These are phyloP conservation scores for Naja naja DNA, from an alignment of 2,113 vertebrate species.

Conservation along the genomic window DNA sequence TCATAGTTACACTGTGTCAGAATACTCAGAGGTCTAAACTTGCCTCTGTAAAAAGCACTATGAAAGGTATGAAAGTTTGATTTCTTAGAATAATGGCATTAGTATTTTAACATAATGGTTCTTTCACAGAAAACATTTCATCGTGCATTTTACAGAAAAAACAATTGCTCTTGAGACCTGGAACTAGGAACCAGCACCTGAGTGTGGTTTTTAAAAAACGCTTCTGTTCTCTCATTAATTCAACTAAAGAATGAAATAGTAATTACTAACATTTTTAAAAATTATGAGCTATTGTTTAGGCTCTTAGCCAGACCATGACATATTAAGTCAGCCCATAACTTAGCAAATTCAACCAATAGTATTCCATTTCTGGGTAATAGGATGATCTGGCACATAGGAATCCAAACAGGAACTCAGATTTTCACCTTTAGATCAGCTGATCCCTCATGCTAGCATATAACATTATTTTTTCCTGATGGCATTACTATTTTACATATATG, in stretches of 20 bases:
- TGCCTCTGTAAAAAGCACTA: not conserved
- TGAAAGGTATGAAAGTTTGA: not conserved
- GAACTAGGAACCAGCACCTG: not conserved
- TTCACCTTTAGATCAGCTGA: not conserved
- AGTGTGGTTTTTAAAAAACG: not conserved
- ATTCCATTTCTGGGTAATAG: not conserved
- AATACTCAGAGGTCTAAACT: not conserved
- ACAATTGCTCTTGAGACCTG: not conserved
- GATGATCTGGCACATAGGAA: no score
- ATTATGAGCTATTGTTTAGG: not conserved
- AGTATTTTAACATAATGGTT: not conserved
- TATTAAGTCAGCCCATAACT: not conserved
- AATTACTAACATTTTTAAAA: not conserved
- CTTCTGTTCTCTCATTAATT: conserved; percentile 6
- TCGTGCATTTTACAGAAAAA: not conserved
- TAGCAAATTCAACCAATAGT: not conserved
- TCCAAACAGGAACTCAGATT: not conserved
- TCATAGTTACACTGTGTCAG: not conserved
- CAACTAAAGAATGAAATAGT: not conserved
- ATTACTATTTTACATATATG: not conserved
- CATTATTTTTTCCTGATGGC: not conserved
- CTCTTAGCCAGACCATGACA: not conserved
- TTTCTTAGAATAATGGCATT: not conserved
- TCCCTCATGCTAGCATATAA: not conserved
- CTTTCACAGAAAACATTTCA: not conserved